phyloP scores from a whole-genome alignment of 30 jellyfish, hydroid and myxozoan species.

The Cassiopea andromeda region DNA sequence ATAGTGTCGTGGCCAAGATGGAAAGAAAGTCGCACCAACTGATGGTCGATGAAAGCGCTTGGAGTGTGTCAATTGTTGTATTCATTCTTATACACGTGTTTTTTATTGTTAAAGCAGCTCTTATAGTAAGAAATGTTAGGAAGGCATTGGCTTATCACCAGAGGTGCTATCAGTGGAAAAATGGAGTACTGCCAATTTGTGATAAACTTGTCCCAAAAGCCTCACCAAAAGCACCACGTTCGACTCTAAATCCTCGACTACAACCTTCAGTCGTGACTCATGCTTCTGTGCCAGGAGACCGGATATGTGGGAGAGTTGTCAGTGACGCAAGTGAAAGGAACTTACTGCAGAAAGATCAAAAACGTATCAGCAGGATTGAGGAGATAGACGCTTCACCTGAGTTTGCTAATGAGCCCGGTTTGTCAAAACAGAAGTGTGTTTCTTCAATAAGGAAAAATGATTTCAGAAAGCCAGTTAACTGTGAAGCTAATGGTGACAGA shows the following conservation, averaged over 20 bases:
- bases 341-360: background rate
- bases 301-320: background rate
- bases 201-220: conserved; percentile 58
- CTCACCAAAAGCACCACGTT: background rate
- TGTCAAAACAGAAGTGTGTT: background rate
- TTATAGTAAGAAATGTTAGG: conserved; percentile 22
- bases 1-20: conserved; percentile 77
- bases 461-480: background rate
- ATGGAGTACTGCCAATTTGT: conserved; percentile 65
- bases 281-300: background rate
- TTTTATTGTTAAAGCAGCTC: conserved; percentile 14
- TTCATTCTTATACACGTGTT: conserved; percentile 42
- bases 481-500: background rate
- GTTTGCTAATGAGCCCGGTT: background rate
- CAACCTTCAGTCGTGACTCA: background rate
- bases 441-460: background rate
- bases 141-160: conserved; percentile 39
- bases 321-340: background rate
- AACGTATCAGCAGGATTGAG: no score
- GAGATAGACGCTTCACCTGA: background rate
- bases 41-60: conserved; percentile 22
- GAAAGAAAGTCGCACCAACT: background rate
- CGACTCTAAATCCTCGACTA: background rate
- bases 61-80: conserved; percentile 33
- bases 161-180: conserved; percentile 69